These are phyloP conservation scores for Microplitis manilae DNA, from an alignment of 2,888 invertebrate species.

Conservation along the genomic window DNA sequence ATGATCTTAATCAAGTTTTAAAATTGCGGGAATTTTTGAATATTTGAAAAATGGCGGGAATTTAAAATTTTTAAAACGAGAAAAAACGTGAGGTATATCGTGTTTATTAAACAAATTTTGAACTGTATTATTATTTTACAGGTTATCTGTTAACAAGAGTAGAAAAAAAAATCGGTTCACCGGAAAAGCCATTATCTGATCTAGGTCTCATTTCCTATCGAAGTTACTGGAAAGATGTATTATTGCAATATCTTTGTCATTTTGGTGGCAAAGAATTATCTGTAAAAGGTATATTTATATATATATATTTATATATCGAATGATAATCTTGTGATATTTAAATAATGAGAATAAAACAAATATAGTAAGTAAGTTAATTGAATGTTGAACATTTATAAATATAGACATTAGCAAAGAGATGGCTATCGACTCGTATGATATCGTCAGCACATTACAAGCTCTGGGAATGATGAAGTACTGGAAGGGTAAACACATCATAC, in stretches of 20 bases:
- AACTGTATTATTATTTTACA: constrained; percentile 67
- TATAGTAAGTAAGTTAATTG: background rate
- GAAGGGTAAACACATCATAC: constrained; percentile 97
- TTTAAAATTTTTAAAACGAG: too few species aligned
- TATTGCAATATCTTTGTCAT: constrained; percentile 91
- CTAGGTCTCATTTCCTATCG: constrained; percentile 97
- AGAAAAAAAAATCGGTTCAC: constrained; percentile 99
- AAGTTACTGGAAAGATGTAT: constrained; percentile 98
- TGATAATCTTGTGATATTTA: background rate
- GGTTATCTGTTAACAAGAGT: constrained; percentile 96
- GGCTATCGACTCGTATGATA: constrained; percentile 97
- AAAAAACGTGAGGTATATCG: too few species aligned
- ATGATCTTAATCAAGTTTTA: too few species aligned
- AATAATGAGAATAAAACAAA: background rate
- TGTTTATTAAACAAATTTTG: too few species aligned
- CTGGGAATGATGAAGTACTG: constrained; percentile 99
- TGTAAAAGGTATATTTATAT: constrained; percentile 81
- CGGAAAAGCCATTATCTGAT: constrained; percentile 98
- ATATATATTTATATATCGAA: too few species aligned
- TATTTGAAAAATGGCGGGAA: too few species aligned
- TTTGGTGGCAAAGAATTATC: constrained; percentile 91
- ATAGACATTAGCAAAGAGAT: constrained; percentile 87
- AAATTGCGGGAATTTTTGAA: too few species aligned
- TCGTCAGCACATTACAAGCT: constrained; percentile 96
- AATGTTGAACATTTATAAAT: constrained; percentile 45